A percentile compares a stretch with the other conserved stretches of the same genome.
Evolutionary conservation across 2,888 invertebrate species (phyloP).

Genomic region (Neelides folsomi): DNA sequence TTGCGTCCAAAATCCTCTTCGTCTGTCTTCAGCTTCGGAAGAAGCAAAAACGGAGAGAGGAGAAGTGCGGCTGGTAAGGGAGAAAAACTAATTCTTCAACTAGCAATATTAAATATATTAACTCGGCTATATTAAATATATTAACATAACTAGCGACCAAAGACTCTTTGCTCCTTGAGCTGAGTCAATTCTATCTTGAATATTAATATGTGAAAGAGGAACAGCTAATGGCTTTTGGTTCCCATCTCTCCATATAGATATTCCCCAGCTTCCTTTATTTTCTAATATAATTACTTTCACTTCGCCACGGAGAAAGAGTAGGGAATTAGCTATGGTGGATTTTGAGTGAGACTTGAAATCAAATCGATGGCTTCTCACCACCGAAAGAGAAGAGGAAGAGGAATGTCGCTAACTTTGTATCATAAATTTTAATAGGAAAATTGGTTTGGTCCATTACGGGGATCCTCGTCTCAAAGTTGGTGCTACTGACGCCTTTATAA

Average conservation of each 20-base stretch:
- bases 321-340: constrained; percentile 6
- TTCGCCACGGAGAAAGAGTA: not conserved
- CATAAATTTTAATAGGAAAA: constrained; percentile 28
- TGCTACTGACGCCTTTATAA: constrained; percentile 10
- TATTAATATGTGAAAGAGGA: too few species aligned
- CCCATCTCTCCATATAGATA: too few species aligned
- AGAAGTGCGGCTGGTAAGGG: constrained; percentile 8
- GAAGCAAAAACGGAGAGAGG: constrained; percentile 6
- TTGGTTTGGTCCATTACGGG: constrained; percentile 24
- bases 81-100: too few species aligned
- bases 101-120: too few species aligned
- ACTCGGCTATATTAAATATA: too few species aligned
- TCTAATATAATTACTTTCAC: not conserved
- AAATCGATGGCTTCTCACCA: constrained; percentile 9
- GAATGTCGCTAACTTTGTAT: constrained; percentile 8
- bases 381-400: too few species aligned
- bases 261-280: too few species aligned
- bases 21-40: too few species aligned
- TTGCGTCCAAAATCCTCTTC: constrained; percentile 5
- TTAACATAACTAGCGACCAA: too few species aligned
- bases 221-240: too few species aligned
- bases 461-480: constrained; percentile 15
- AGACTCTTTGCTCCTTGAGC: too few species aligned
- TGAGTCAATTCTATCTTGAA: too few species aligned
- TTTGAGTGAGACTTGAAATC: constrained; percentile 8